Evolutionary conservation across 2,888 invertebrate species (phyloP).

Genomic region (Mythimna loreyi): DNA sequence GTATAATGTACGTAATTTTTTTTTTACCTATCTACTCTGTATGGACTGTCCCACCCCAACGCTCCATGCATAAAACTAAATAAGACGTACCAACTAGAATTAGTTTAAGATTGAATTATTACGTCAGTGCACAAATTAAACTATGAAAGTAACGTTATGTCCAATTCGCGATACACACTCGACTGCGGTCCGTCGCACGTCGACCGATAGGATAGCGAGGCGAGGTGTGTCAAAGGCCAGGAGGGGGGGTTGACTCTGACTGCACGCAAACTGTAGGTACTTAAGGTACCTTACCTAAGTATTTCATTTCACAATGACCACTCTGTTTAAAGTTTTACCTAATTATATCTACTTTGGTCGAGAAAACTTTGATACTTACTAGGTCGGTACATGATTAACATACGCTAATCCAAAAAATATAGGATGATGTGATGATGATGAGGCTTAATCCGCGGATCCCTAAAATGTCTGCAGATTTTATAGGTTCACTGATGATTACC

Average conservation of each 20-base stretch:
- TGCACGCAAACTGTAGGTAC: slow-evolving; percentile 8
- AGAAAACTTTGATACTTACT: too few relatives aligned
- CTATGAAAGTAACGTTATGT: slow-evolving; percentile 4
- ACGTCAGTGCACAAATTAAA: slow-evolving; percentile 26
- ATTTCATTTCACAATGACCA: slow-evolving; percentile 15
- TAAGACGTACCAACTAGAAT: slow-evolving; percentile 15
- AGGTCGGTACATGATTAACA: too few relatives aligned
- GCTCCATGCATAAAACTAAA: slow-evolving; percentile 21
- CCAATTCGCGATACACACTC: slow-evolving; percentile 13
- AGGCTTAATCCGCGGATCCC: too few relatives aligned
- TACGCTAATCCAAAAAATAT: too few relatives aligned
- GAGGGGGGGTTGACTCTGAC: slow-evolving; percentile 4
- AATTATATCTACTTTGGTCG: too few relatives aligned
- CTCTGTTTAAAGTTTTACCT: too few relatives aligned
- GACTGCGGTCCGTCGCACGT: slow-evolving; percentile 19
- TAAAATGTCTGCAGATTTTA: not conserved
- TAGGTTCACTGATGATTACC: too few relatives aligned
- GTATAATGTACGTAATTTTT: too few relatives aligned
- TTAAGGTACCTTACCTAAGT: slow-evolving; percentile 5
- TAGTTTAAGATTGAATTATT: slow-evolving; percentile 12
- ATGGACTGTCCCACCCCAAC: slow-evolving; percentile 18
- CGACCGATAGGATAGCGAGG: too few relatives aligned
- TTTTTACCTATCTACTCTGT: slow-evolving; percentile 21
- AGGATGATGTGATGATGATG: too few relatives aligned
- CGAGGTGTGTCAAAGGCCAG: not conserved